These are phyloP conservation scores for Sinocyclocheilus maitianheensis DNA, from an alignment of 2,113 vertebrate genomes.

Conservation along the genomic window DNA sequence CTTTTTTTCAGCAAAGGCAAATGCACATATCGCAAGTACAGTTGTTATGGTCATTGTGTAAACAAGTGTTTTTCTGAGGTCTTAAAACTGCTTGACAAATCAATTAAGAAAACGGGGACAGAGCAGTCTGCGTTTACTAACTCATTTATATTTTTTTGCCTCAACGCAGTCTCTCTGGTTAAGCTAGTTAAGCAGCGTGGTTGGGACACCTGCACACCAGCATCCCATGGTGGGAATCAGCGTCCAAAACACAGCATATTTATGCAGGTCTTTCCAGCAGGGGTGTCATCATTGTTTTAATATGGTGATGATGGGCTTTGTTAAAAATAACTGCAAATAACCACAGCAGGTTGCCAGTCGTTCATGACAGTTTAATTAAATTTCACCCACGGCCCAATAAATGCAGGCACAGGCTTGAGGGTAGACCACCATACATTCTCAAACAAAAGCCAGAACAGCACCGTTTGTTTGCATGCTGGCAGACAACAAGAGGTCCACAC, in stretches of 20 bases:
- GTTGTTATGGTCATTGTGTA: neutral
- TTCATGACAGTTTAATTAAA: constrained; percentile 38
- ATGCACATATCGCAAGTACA: neutral
- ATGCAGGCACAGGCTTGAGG: constrained; percentile 19
- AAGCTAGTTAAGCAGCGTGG: neutral
- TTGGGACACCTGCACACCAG: neutral
- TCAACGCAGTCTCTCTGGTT: neutral
- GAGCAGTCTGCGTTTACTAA: neutral
- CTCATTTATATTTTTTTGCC: neutral
- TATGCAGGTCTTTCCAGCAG: constrained; percentile 3
- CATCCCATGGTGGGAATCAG: neutral
- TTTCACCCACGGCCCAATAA: constrained; percentile 25
- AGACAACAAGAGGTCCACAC: constrained; percentile 25
- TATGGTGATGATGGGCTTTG: constrained; percentile 13
- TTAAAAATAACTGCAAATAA: constrained; percentile 35
- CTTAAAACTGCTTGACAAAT: neutral
- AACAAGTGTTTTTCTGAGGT: neutral
- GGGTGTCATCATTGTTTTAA: constrained; percentile 22
- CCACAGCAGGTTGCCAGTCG: constrained; percentile 18
- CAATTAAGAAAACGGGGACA: neutral
- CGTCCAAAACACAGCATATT: neutral
- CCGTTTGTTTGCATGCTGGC: constrained; percentile 49
- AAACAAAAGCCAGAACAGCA: constrained; percentile 32
- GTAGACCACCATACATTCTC: constrained; percentile 33
- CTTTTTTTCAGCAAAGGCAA: neutral